phyloP scores from a whole-genome alignment of 1,140 invertebrate genomes.

The Cyrtorhinus lividipennis region DNA sequence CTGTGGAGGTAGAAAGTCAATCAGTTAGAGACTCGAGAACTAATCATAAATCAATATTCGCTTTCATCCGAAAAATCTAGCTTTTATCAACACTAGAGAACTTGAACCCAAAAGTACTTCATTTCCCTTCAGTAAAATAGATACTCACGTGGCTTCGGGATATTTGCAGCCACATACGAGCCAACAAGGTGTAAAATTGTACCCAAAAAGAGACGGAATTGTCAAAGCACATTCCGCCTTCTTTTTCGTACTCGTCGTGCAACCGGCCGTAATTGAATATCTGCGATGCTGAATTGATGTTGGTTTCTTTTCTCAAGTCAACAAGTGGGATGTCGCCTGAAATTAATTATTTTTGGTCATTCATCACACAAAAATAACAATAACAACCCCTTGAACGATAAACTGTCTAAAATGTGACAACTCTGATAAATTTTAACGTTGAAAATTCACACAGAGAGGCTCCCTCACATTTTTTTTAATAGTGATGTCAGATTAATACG shows the following conservation, averaged over 20 bases:
- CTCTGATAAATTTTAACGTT: no score
- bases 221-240: slow-evolving; percentile 14
- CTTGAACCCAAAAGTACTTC: slow-evolving; percentile 20
- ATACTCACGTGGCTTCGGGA: slow-evolving; percentile 28
- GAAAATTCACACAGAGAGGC: no score
- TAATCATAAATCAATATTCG: background rate
- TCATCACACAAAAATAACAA: background rate
- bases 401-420: no score
- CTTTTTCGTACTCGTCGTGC: background rate
- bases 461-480: no score
- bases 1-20: slow-evolving; percentile 18
- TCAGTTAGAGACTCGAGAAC: no score
- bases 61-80: background rate
- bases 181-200: slow-evolving; percentile 29
- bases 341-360: no score
- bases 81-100: background rate
- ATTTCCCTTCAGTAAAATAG: no score
- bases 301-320: background rate
- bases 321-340: background rate
- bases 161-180: slow-evolving; percentile 29
- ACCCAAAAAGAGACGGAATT: slow-evolving; percentile 27
- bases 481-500: no score
- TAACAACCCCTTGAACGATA: no score
- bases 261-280: slow-evolving; percentile 13
- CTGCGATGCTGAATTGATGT: background rate